These are phyloP conservation scores for Eupeodes latifasciatus DNA, from an alignment of 2,888 invertebrate species.

Conservation along the genomic window DNA sequence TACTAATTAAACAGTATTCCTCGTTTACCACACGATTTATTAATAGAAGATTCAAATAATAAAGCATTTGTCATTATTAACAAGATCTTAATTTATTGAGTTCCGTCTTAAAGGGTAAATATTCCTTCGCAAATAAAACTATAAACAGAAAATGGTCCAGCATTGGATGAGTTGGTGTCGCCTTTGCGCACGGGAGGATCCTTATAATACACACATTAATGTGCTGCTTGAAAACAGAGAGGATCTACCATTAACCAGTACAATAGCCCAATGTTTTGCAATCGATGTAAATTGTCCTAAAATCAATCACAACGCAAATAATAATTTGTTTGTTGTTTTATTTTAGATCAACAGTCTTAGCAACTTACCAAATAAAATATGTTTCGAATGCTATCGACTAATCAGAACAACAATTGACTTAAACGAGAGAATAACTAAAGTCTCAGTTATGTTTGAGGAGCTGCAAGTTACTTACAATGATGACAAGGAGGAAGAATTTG, in stretches of 20 bases:
- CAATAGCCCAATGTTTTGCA: slow-evolving; percentile 82
- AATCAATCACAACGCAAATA: background rate
- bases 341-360: slow-evolving; percentile 12
- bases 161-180: slow-evolving; percentile 82
- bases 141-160: slow-evolving; percentile 47
- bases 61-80: too few relatives aligned
- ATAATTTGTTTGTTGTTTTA: background rate
- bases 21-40: too few relatives aligned
- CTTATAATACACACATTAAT: slow-evolving; percentile 76
- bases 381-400: background rate
- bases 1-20: too few relatives aligned
- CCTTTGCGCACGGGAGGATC: slow-evolving; percentile 80
- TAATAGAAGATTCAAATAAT: too few relatives aligned
- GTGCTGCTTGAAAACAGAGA: slow-evolving; percentile 77
- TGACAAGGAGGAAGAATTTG: background rate
- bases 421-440: background rate
- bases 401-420: background rate
- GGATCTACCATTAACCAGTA: slow-evolving; percentile 78
- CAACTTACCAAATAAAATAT: slow-evolving; percentile 4
- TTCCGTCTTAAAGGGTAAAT: too few relatives aligned
- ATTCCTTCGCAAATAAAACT: too few relatives aligned
- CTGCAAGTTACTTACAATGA: background rate
- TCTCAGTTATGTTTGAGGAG: background rate
- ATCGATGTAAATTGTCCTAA: slow-evolving; percentile 79
- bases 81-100: too few relatives aligned